These are phyloP conservation scores for Callithrix jacchus DNA, from an alignment of 2,113 vertebrate species.

Conservation along the genomic window DNA sequence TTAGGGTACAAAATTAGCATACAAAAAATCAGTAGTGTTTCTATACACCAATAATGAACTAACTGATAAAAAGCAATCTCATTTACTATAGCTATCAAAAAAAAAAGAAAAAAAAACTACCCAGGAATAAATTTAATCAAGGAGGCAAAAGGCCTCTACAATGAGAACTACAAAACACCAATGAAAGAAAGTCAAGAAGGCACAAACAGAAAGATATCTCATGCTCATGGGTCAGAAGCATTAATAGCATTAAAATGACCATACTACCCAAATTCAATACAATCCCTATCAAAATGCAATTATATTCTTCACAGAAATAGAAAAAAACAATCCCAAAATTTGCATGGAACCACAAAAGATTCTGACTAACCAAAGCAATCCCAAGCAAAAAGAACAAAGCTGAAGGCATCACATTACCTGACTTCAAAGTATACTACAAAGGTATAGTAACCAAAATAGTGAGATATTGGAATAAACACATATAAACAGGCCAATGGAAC, in stretches of 20 bases:
- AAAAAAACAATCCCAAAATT: not conserved
- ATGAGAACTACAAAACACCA: not conserved
- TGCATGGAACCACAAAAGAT: not conserved
- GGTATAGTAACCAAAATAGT: not conserved
- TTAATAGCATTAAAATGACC: not conserved
- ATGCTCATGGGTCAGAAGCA: not conserved
- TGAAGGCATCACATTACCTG: not conserved
- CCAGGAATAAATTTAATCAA: not conserved
- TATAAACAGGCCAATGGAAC: not conserved
- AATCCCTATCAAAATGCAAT: not conserved
- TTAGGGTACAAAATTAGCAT: not conserved
- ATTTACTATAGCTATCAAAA: not conserved
- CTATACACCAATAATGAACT: not conserved
- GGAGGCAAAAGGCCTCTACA: not conserved
- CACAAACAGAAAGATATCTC: not conserved
- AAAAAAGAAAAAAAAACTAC: not conserved
- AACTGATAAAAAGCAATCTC: not conserved
- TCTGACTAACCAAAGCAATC: not conserved
- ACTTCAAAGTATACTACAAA: not conserved
- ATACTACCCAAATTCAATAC: not conserved
- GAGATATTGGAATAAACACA: not conserved
- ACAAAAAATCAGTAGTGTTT: not conserved
- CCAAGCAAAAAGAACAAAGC: not conserved
- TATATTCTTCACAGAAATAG: not conserved
- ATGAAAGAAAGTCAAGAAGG: not conserved